phyloP scores from a whole-genome alignment of 2,113 vertebrate species.

The Passerina amoena region DNA sequence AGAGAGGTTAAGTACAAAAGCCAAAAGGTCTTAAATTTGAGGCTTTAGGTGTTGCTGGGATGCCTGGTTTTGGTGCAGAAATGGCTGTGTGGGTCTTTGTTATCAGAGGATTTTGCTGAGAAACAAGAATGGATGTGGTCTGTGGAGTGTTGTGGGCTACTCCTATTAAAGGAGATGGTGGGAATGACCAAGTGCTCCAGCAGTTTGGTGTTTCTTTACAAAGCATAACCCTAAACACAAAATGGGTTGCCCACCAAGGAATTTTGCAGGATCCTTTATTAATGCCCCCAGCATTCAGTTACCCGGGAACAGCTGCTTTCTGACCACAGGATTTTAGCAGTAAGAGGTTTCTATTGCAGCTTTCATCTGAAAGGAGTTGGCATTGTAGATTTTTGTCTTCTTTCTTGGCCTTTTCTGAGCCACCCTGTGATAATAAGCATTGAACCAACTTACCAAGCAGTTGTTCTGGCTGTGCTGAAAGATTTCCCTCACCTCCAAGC shows the following conservation, averaged over 20 bases:
- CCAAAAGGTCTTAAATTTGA: neutral
- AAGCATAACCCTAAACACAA: neutral
- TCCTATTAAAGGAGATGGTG: neutral
- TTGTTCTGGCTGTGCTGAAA: neutral
- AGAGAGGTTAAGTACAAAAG: neutral
- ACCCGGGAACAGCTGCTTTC: neutral
- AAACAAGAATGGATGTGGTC: neutral
- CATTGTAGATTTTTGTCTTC: neutral
- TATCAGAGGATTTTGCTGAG: neutral
- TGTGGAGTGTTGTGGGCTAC: neutral
- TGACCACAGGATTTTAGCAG: neutral
- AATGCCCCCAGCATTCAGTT: neutral
- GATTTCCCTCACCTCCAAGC: neutral
- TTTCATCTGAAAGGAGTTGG: neutral
- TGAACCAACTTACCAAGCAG: neutral
- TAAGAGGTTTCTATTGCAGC: neutral
- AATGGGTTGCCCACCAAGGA: neutral
- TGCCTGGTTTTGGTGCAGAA: neutral
- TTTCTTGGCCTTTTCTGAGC: neutral
- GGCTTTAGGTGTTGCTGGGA: neutral
- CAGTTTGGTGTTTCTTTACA: neutral
- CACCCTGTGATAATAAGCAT: neutral
- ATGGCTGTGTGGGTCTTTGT: neutral
- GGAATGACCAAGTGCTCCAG: neutral
- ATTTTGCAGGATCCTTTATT: neutral